phyloP scores from a whole-genome alignment of 2,797 vertebrate species.

The Macropodus opercularis region DNA sequence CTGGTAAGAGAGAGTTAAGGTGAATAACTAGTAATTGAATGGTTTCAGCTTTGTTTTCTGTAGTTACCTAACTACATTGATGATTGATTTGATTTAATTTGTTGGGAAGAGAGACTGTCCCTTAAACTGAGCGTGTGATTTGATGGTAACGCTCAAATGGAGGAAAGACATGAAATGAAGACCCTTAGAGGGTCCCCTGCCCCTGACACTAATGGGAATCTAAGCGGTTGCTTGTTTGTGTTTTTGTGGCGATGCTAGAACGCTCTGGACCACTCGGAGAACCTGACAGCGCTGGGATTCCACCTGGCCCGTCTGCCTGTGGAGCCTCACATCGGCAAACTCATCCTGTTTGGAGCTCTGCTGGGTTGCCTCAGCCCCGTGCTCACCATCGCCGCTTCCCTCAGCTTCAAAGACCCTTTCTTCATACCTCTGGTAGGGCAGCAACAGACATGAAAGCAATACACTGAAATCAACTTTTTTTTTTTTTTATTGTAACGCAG shows the following conservation, averaged over 20 bases:
- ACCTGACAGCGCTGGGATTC: constrained; percentile 92
- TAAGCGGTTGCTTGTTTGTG: constrained; percentile 10
- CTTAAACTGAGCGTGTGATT: background rate
- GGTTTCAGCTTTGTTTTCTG: background rate
- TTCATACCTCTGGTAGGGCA: constrained; percentile 91
- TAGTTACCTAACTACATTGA: background rate
- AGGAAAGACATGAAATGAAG: background rate
- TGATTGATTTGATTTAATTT: too few species aligned
- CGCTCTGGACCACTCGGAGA: constrained; percentile 91
- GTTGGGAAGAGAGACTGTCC: background rate
- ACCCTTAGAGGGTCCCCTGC: background rate
- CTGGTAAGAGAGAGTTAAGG: constrained; percentile 80
- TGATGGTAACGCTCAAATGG: background rate
- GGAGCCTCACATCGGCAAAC: constrained; percentile 96
- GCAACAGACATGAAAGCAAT: constrained; percentile 42
- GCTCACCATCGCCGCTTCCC: constrained; percentile 95
- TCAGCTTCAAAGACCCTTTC: constrained; percentile 99
- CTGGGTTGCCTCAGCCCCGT: constrained; percentile 95
- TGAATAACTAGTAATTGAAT: background rate
- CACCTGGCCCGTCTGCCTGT: constrained; percentile 95
- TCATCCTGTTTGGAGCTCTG: constrained; percentile 97
- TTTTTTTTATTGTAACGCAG: background rate
- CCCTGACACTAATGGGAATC: too few species aligned
- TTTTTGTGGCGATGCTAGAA: constrained; percentile 80
- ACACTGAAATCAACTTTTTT: background rate